phyloP scores from a whole-genome alignment of 2,888 invertebrate genomes.

The Hymenopus coronatus region DNA sequence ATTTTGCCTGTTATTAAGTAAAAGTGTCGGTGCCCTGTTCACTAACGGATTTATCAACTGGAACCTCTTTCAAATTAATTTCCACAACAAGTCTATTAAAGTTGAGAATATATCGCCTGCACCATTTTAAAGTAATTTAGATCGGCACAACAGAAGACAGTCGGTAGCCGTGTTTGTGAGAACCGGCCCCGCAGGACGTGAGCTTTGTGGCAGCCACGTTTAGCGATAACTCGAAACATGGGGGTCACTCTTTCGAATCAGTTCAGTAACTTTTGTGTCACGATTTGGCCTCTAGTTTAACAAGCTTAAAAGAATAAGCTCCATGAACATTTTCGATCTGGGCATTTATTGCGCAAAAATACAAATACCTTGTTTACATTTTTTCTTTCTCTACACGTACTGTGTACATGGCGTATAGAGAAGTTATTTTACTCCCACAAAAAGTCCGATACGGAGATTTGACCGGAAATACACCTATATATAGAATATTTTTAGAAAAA shows the following conservation, averaged over 20 bases:
- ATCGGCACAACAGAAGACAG: background rate
- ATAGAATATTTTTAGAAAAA: no score
- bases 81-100: constrained; percentile 4
- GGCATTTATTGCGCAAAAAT: no score
- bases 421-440: no score
- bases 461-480: no score
- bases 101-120: background rate
- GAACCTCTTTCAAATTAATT: constrained; percentile 5
- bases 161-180: background rate
- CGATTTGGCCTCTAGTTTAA: no score
- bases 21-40: background rate
- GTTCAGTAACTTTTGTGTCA: background rate
- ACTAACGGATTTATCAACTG: background rate
- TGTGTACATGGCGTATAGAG: no score
- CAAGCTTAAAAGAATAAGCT: no score
- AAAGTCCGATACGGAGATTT: no score
- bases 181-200: background rate
- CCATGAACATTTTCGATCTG: no score
- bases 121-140: constrained; percentile 4
- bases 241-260: no score
- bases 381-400: no score
- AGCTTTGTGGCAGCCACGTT: background rate
- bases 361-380: no score
- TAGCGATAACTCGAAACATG: background rate
- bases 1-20: background rate